Evolutionary conservation across 1,140 invertebrate species (phyloP), one percentile per base, ranked within the genome.

Genomic region (Drosophila tropicalis): DNA sequence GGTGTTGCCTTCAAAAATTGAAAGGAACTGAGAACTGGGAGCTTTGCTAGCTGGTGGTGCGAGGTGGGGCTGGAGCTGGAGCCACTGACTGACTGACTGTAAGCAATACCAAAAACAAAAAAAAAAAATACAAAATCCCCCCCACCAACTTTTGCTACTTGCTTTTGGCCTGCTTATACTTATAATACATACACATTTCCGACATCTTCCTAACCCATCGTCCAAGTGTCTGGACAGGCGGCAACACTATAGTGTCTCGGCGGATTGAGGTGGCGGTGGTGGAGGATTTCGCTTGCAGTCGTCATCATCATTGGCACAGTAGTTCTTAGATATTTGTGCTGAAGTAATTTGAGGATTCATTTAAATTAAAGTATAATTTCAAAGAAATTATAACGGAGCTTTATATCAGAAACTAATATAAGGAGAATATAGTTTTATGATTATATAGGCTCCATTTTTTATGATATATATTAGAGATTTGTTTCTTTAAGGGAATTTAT

Each of bases 191-290:
- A 36, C 34, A 39, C 80, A 81, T 87, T 83, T 89, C 79, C 84
- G 84, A 89, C 84, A 80, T 87, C 65, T 71, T 89, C 84, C 84
- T 72, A 78, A 71, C 73, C 73, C 84, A 89, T 74, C 67, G 74
- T 67, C 63, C 65, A 64, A 44, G 39, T 74, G 84, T 87, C 84
- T 87, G 84, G 77, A 44, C 54, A 22, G 29, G 22, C 10, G 40
- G 2, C 15, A 29, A 41, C 15, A n/a, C 1, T 17, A 29, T 15
- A 34, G 57, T 17, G 29, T 29, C 29, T 29, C 29, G 29, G 29
- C 13, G 19, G 60, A 40, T 15, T 40, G 40, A 41, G 65, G 39
- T 62, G 29, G 60, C 47, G 65, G 39, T 41, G 51, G 32, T 6
- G 51, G 17, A 51, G 54, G 39, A 55, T 41, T 60, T 66, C 25